phyloP scores from a whole-genome alignment of 2,888 invertebrate species.

The Melanchra persicariae region DNA sequence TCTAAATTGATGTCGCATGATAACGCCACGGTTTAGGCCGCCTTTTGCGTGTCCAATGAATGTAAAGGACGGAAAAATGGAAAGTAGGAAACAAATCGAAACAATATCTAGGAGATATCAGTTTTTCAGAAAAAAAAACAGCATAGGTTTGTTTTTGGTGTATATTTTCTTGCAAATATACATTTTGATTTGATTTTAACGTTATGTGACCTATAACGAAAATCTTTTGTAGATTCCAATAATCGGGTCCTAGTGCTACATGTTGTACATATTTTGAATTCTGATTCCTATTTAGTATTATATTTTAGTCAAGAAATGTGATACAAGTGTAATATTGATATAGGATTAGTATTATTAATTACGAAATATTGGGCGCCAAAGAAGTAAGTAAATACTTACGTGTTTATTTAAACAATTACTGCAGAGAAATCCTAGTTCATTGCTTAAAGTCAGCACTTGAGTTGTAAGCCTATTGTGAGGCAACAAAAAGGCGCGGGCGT shows the following conservation, averaged over 20 bases:
- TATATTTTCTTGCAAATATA: no score
- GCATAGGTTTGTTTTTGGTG: no score
- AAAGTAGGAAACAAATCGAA: not conserved
- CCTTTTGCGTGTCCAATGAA: not conserved
- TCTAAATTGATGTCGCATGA: not conserved
- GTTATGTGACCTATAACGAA: not conserved
- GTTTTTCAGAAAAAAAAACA: no score
- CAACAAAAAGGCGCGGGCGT: not conserved
- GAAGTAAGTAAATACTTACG: no score
- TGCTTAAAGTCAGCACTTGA: not conserved
- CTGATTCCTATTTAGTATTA: slow-evolving; percentile 60
- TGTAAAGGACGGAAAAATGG: no score
- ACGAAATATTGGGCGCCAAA: slow-evolving; percentile 51
- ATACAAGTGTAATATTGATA: slow-evolving; percentile 52
- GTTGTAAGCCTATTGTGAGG: not conserved
- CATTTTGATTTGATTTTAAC: not conserved
- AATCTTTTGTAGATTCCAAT: not conserved
- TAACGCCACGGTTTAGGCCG: not conserved
- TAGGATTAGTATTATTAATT: slow-evolving; percentile 42
- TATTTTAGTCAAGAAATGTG: slow-evolving; percentile 61
- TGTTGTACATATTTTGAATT: slow-evolving; percentile 38
- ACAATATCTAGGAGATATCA: not conserved
- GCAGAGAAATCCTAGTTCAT: slow-evolving; percentile 2
- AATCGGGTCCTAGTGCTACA: not conserved
- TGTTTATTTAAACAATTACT: slow-evolving; percentile 23